A percentile compares a stretch with the other conserved stretches of the same genome.
These are phyloP conservation scores for Leptodactylus fuscus DNA, from an alignment of 2,113 vertebrate species.

Conservation along the genomic window DNA sequence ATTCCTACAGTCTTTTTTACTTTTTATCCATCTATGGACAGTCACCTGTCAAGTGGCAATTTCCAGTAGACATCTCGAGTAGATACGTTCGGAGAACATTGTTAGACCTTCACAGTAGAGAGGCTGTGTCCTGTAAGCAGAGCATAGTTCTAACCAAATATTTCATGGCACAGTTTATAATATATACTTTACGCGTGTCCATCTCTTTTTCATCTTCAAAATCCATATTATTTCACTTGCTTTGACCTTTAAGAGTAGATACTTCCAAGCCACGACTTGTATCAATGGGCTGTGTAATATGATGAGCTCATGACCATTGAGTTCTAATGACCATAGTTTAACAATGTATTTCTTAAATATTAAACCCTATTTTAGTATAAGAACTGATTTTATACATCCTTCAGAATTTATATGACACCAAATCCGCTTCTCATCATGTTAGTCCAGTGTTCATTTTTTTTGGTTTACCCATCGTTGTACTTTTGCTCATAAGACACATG, in stretches of 20 bases:
- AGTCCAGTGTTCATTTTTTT: neutral
- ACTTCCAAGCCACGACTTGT: neutral
- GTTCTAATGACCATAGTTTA: neutral
- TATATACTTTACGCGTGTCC: neutral
- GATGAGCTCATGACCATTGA: neutral
- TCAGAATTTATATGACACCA: neutral
- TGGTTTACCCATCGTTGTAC: neutral
- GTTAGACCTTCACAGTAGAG: neutral
- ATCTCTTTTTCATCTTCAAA: neutral
- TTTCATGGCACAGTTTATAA: neutral
- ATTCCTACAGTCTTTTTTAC: neutral
- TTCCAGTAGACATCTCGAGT: neutral
- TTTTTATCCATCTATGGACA: neutral
- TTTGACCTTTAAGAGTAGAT: neutral
- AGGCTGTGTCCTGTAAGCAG: neutral
- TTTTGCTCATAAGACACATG: neutral
- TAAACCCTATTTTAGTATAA: neutral
- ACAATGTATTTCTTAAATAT: neutral
- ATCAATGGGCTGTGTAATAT: neutral
- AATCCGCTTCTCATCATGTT: neutral
- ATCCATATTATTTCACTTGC: neutral
- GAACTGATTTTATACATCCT: slow-evolving; percentile 9
- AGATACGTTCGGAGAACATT: neutral
- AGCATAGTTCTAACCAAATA: neutral
- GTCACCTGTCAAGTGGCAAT: neutral